Percentiles rank a stretch among this genome's conserved stretches.
phyloP scores from a whole-genome alignment of 2,113 vertebrate species.

The Pomatostomus ruficeps region DNA sequence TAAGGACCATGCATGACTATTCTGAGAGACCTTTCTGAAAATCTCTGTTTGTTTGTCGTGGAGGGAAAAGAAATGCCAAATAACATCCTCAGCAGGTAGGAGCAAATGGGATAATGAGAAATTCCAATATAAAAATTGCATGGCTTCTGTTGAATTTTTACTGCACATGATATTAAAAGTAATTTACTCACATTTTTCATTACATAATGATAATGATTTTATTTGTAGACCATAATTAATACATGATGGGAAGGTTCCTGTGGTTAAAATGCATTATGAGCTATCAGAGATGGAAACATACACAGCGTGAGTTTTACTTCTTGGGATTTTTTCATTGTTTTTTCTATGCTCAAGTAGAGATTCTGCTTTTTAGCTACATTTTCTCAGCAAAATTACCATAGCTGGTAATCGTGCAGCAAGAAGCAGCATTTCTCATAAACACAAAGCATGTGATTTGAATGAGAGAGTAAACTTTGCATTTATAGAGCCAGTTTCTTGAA shows the following conservation, averaged over 20 bases:
- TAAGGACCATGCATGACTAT: neutral
- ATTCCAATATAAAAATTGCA: slow-evolving; percentile 49
- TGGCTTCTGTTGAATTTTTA: slow-evolving; percentile 21
- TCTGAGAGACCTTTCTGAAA: neutral
- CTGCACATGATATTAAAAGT: slow-evolving; percentile 24
- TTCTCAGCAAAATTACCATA: neutral
- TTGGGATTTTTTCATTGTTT: neutral
- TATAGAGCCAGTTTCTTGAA: neutral
- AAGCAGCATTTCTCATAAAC: neutral
- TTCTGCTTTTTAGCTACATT: neutral
- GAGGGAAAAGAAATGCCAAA: slow-evolving; percentile 14
- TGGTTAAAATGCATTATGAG: slow-evolving; percentile 53
- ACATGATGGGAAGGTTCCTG: slow-evolving; percentile 45
- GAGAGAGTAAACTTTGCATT: neutral
- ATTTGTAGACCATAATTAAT: slow-evolving; percentile 63
- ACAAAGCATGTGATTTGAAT: neutral
- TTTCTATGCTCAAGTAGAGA: neutral
- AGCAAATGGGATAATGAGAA: slow-evolving; percentile 8
- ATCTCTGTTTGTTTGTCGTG: neutral
- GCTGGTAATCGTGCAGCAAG: neutral
- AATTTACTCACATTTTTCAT: slow-evolving; percentile 57
- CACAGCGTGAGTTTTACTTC: slow-evolving; percentile 1
- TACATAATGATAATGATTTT: slow-evolving; percentile 55
- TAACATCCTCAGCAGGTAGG: slow-evolving; percentile 2
- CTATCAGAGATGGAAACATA: slow-evolving; percentile 17